A percentile compares a stretch with the other conserved stretches of the same genome.
Conservation (phyloP, 2,888 invertebrate species). For the Sympetrum striolatum region DNA sequence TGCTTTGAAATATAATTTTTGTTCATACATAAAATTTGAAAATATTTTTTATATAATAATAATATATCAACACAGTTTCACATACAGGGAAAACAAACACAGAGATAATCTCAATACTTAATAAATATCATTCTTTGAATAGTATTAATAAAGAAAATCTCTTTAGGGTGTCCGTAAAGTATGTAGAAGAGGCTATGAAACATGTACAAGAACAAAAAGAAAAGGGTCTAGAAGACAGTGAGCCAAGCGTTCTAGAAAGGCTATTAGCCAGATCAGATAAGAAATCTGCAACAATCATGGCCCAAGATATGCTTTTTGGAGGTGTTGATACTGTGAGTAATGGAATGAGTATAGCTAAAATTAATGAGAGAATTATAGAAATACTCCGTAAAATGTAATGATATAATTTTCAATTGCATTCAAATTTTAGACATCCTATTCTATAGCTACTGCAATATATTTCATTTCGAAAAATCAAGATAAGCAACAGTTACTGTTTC, state of each 20-base stretch:
- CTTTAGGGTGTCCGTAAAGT: constrained; percentile 53
- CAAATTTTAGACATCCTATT: constrained; percentile 51
- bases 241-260: constrained; percentile 69
- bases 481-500: constrained; percentile 51
- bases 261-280: constrained; percentile 58
- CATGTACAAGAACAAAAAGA: background rate
- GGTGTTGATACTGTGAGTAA: constrained; percentile 74
- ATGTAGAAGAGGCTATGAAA: constrained; percentile 53
- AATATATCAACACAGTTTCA: too few relatives aligned
- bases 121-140: background rate
- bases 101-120: too few relatives aligned
- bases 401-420: background rate
- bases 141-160: constrained; percentile 1
- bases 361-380: background rate
- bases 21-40: too few relatives aligned
- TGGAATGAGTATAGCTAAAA: background rate
- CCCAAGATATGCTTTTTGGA: constrained; percentile 72
- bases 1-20: too few relatives aligned
- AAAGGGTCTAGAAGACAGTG: constrained; percentile 48
- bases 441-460: constrained; percentile 50
- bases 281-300: constrained; percentile 70
- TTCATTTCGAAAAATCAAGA: constrained; percentile 51
- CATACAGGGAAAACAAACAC: too few relatives aligned
- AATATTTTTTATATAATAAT: too few relatives aligned
- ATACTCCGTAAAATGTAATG: background rate